Base-by-base conservation (phyloP, 2,113 vertebrate species). In the Natator depressus region DNA sequence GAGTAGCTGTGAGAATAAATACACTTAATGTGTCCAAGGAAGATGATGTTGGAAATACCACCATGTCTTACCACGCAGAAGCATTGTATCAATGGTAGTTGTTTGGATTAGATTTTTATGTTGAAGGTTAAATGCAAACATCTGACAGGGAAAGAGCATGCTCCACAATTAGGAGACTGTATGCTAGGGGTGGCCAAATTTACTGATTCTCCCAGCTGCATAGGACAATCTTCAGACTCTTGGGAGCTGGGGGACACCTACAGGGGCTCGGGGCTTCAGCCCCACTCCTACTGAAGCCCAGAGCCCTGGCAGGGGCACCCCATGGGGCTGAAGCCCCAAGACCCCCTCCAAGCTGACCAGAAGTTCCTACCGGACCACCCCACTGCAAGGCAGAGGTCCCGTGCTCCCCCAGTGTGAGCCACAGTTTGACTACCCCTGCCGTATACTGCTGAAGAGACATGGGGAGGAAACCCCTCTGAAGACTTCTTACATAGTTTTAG, bases 101-200 rank as follows among this genome's bases (percentile, higher is more conserved):
- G 2, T 20, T 1, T 47, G 53, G 20, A 1, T 0, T 4, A 24
- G 8, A 27, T 1, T 0, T 46, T 47, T 78, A 19, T 86, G 76
- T n/a, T 5, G 57, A 65, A 62, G 69, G 31, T 65, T 65, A 35
- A 82, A 89, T 0, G 0, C 11, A 80, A 94, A 50, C 2, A 1
- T 0, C 19, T 50, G 49, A 22, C 79, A 84, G 69, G 42, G 27
- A 55, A 76, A 75, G 81, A 1, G 51, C 65, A 2, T 89, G 5
- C 65, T 93, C 59, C n/a, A 2, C 3, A 24, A 10, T 31, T 65
- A 38, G 51, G 20, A 19, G 16, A 31, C 25, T 5, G 6, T 35
- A 49, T 84, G 11, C 13, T 51, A 20, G 6, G 19, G 17, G 51
- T 53, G 53, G 53, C 53, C 53, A 22, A 20, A 9, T 54, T 22